Conservation (phyloP, 1,140 invertebrate species). For the Bombus balteatus region DNA sequence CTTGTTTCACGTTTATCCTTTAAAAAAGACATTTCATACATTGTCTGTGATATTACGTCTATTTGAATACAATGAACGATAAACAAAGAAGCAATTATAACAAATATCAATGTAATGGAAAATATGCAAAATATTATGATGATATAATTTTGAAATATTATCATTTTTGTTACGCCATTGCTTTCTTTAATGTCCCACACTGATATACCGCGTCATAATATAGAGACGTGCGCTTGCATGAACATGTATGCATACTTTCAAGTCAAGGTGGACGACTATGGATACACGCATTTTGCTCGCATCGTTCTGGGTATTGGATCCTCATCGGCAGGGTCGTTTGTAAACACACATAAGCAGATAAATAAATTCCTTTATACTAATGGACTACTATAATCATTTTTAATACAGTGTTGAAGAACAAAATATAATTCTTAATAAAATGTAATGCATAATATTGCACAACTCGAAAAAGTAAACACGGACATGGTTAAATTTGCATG, state of each 20-base stretch:
- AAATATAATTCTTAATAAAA: constrained; percentile 6
- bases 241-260: constrained; percentile 44
- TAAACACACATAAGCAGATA: constrained; percentile 40
- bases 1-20: neutral
- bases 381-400: constrained; percentile 25
- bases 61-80: neutral
- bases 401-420: constrained; percentile 8
- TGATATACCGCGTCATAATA: constrained; percentile 35
- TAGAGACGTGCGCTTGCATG: constrained; percentile 39
- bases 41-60: neutral
- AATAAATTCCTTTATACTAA: constrained; percentile 38
- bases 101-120: neutral
- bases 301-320: constrained; percentile 50
- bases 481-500: neutral
- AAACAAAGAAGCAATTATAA: neutral
- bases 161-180: constrained; percentile 47
- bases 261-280: constrained; percentile 58
- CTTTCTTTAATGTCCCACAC: constrained; percentile 48
- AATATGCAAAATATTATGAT: neutral
- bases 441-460: neutral
- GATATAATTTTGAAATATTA: neutral
- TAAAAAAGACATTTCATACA: neutral
- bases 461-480: neutral
- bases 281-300: constrained; percentile 50
- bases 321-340: constrained; percentile 49